A percentile compares a stretch with the other conserved stretches of the same genome.
Evolutionary conservation across 2,113 vertebrate genomes (phyloP).

Genomic region (Rattus norvegicus): GRCr8 NC_086034.1:88769501-88770000

Average conservation of each 20-base stretch:
- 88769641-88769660: neutral
- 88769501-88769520: accelerated
- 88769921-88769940: neutral
- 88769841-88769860: neutral
- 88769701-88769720: neutral
- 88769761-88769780: neutral
- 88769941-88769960: neutral
- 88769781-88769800: neutral
- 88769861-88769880: neutral
- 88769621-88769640: no score
- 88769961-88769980: neutral
- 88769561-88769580: neutral
- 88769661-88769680: neutral
- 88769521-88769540: neutral
- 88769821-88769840: neutral
- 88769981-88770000: neutral
- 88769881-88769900: neutral
- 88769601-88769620: neutral
- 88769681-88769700: neutral
- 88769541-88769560: accelerated
- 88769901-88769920: neutral
- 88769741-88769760: neutral
- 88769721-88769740: neutral
- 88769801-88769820: neutral
- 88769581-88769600: neutral